Conservation (phyloP, 2,797 vertebrate genomes). For the Gastrophryne carolinensis region DNA sequence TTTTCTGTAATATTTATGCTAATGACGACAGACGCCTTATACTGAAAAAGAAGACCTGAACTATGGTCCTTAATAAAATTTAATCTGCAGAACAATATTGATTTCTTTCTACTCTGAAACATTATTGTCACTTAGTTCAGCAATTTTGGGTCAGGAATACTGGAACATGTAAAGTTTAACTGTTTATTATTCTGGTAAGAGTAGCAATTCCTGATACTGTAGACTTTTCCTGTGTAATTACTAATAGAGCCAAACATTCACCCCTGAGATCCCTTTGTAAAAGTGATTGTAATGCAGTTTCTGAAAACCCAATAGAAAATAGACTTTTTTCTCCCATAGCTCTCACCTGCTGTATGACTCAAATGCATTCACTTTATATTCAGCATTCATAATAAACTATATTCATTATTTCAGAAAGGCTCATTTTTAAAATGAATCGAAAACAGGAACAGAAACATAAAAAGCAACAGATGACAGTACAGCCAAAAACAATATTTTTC, state of each 20-base stretch:
- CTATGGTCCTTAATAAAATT: slow-evolving; percentile 23
- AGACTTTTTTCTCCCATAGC: not conserved
- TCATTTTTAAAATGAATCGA: slow-evolving; percentile 6
- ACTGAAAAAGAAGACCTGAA: slow-evolving; percentile 13
- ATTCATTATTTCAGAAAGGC: slow-evolving; percentile 22
- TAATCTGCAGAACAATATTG: slow-evolving; percentile 19
- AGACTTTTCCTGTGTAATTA: not conserved
- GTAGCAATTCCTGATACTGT: not conserved
- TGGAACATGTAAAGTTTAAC: not conserved
- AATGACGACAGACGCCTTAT: not conserved
- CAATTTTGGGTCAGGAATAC: slow-evolving; percentile 14
- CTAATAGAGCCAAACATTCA: not conserved
- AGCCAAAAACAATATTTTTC: too few relatives aligned
- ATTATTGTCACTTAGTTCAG: slow-evolving; percentile 27
- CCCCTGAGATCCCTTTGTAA: not conserved
- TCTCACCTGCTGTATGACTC: slow-evolving; percentile 1
- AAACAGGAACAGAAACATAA: not conserved
- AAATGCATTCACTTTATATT: slow-evolving; percentile 18
- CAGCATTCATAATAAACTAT: slow-evolving; percentile 19
- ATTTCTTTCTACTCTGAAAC: slow-evolving; percentile 23
- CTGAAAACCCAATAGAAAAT: slow-evolving; percentile 15
- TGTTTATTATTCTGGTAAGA: not conserved
- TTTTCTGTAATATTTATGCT: slow-evolving; percentile 16
- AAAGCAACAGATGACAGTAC: not conserved
- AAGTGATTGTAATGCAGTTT: slow-evolving; percentile 2